Percentiles rank a stretch among this genome's conserved stretches.
Evolutionary conservation across 2,113 vertebrate species (phyloP).

Genomic region (Phyllostomus hastatus): DNA sequence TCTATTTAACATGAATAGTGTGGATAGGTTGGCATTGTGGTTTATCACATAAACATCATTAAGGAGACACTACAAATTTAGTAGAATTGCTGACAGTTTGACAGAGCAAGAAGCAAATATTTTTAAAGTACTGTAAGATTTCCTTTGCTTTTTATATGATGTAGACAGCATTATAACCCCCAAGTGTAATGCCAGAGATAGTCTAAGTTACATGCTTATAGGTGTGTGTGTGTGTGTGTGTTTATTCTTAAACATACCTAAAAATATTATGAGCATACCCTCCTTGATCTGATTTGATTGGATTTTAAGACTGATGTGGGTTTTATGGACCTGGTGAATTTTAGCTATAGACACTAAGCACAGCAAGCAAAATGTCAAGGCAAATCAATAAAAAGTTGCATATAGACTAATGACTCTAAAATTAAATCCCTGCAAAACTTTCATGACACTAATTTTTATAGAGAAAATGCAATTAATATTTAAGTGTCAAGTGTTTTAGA

Average conservation of each 20-base stretch:
- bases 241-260: neutral
- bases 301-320: neutral
- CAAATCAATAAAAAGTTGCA: neutral
- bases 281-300: neutral
- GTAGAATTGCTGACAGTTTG: neutral
- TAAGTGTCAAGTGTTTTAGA: neutral
- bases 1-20: neutral
- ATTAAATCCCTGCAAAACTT: neutral
- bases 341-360: neutral
- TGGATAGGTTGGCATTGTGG: neutral
- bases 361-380: neutral
- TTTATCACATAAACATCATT: neutral
- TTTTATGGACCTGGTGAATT: neutral
- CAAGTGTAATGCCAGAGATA: neutral
- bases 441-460: neutral
- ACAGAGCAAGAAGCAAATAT: neutral
- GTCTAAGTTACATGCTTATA: neutral
- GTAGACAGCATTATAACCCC: neutral
- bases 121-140: neutral
- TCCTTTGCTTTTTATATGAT: neutral
- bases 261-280: neutral
- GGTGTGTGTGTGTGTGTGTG: neutral
- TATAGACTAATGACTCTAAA: neutral
- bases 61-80: neutral
- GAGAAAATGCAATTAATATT: neutral